A percentile compares a stretch with the other conserved stretches of the same genome.
Evolutionary conservation across 2,113 vertebrate genomes (phyloP).

Genomic region (Tringa solitaria): DNA sequence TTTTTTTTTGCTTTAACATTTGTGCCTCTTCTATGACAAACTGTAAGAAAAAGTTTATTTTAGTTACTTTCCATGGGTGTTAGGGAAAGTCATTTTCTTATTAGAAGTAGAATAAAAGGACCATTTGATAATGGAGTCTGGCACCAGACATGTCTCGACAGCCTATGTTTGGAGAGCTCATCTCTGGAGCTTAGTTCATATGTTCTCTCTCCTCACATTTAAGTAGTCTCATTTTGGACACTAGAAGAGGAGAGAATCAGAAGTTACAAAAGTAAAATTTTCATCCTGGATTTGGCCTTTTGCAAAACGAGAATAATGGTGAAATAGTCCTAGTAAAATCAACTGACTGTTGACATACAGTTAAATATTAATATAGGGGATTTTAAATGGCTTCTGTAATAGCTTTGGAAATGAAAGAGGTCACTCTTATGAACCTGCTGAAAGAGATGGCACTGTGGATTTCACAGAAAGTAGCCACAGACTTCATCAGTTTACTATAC

Average conservation of each 20-base stretch:
- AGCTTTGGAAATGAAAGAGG: not conserved
- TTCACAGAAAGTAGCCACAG: conserved; percentile 35
- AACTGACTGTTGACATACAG: not conserved
- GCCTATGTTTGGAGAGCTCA: not conserved
- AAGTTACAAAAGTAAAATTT: not conserved
- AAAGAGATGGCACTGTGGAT: conserved; percentile 27
- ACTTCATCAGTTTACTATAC: conserved; percentile 46
- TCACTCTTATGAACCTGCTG: not conserved
- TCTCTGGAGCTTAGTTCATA: not conserved
- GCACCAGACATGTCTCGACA: not conserved
- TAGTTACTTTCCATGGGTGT: not conserved
- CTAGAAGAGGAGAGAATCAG: not conserved
- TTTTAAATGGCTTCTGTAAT: not conserved
- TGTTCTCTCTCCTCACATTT: not conserved
- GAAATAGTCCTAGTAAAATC: not conserved
- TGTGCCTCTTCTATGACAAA: not conserved
- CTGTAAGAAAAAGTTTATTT: not conserved
- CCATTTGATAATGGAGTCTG: not conserved
- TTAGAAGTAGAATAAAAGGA: not conserved
- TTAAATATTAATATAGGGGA: not conserved
- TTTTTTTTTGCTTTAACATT: not conserved
- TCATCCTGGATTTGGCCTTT: not conserved
- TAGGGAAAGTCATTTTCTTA: not conserved
- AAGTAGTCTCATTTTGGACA: not conserved
- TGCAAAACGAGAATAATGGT: not conserved